These are phyloP conservation scores for Recurvirostra avosetta DNA, from an alignment of 2,113 vertebrate genomes.

Conservation along the genomic window DNA sequence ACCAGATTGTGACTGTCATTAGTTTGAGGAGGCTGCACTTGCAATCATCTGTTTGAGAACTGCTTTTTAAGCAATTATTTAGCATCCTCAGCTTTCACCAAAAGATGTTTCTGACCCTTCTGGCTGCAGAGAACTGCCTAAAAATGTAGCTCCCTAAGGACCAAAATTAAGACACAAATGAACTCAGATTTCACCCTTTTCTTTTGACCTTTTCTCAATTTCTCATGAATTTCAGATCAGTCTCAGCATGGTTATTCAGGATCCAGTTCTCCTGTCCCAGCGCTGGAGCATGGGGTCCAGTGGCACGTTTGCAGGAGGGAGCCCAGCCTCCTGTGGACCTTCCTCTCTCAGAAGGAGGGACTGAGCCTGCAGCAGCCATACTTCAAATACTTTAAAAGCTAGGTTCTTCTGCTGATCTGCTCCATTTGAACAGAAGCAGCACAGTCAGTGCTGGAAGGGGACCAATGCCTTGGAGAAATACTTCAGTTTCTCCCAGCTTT, in stretches of 20 bases:
- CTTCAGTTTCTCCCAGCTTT: background rate
- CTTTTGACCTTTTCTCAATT: background rate
- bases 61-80: background rate
- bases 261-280: background rate
- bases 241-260: background rate
- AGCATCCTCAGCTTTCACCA: background rate
- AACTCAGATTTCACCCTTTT: background rate
- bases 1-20: background rate
- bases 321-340: background rate
- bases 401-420: background rate
- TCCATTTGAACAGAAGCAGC: background rate
- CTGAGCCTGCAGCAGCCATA: background rate
- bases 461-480: constrained; percentile 16
- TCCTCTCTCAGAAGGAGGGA: background rate
- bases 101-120: background rate
- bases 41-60: background rate
- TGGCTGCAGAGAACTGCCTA: background rate
- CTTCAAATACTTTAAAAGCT: background rate
- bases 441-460: background rate
- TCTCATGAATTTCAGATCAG: background rate
- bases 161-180: background rate
- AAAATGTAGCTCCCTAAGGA: background rate
- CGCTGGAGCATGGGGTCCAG: background rate
- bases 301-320: background rate
- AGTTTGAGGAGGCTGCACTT: background rate